Percentiles rank a stretch among this genome's conserved stretches.
Conservation (phyloP, 2,113 vertebrate species). For the Pluvialis apricaria region DNA sequence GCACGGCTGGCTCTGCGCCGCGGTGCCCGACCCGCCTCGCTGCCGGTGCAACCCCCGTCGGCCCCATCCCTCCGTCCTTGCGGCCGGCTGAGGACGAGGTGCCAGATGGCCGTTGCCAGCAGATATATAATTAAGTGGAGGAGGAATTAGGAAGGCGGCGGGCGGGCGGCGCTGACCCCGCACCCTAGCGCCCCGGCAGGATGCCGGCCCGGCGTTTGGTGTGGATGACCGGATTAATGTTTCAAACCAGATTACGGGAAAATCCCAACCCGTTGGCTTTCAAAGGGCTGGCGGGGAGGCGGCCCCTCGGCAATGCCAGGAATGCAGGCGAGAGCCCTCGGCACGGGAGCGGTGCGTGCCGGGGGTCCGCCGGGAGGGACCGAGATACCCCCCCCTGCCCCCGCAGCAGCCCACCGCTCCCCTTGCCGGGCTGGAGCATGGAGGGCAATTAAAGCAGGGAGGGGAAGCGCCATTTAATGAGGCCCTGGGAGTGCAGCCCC, state of each 20-base stretch:
- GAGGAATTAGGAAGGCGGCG: conserved; percentile 2
- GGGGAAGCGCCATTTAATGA: not conserved
- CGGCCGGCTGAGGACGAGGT: not conserved
- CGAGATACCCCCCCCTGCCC: not conserved
- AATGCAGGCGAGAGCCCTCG: conserved; percentile 25
- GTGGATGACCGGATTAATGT: conserved; percentile 43
- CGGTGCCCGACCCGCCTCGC: not conserved
- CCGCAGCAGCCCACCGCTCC: not conserved
- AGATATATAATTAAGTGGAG: conserved; percentile 20
- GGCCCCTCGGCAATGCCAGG: conserved; percentile 56
- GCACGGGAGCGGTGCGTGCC: not conserved
- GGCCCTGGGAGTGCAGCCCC: not conserved
- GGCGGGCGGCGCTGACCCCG: not conserved
- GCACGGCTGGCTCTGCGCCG: fast-evolving
- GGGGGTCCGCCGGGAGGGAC: not conserved
- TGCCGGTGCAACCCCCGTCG: fast-evolving
- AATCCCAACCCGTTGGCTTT: conserved; percentile 31
- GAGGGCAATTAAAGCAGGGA: not conserved
- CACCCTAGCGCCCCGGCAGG: not conserved
- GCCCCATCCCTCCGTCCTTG: not conserved
- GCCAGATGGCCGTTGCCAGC: conserved; percentile 29
- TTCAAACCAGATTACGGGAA: conserved; percentile 42
- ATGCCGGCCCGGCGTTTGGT: conserved; percentile 28
- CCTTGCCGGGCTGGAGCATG: not conserved
- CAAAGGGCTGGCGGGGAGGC: conserved; percentile 10